Conservation (phyloP, 2,113 vertebrate genomes). For the Sceloporus undulatus region DNA sequence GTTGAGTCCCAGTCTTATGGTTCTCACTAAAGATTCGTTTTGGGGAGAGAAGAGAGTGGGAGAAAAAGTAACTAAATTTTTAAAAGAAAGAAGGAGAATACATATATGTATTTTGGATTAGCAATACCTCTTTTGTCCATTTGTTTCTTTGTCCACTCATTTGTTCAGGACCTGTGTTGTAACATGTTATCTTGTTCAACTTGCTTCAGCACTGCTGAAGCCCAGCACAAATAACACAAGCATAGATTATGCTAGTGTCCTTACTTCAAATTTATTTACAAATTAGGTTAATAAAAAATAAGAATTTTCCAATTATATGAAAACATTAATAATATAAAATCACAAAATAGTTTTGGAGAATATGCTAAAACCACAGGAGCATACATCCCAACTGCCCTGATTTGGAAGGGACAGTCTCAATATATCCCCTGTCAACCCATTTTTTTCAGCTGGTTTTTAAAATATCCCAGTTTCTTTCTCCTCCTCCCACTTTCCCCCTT, state of each 20-base stretch:
- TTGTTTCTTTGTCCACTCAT: not conserved
- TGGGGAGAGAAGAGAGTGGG: not conserved
- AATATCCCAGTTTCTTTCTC: too few species aligned
- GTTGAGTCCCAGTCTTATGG: not conserved
- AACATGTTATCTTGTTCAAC: not conserved
- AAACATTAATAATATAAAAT: not conserved
- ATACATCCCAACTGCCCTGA: too few species aligned
- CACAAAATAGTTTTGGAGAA: not conserved
- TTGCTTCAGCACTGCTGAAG: not conserved
- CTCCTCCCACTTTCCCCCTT: too few species aligned
- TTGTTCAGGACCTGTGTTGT: not conserved
- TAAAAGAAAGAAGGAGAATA: not conserved
- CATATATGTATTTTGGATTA: not conserved
- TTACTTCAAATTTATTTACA: not conserved
- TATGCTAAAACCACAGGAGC: not conserved
- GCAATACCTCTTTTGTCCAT: not conserved
- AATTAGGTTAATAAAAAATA: not conserved
- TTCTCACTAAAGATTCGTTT: conserved; percentile 9
- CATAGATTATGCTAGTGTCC: not conserved
- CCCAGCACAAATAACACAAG: not conserved
- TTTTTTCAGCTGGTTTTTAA: too few species aligned
- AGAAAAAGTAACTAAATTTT: not conserved
- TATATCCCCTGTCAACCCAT: too few species aligned
- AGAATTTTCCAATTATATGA: not conserved
- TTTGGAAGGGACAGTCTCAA: too few species aligned